Evolutionary conservation across 1,140 invertebrate species (phyloP).

Genomic region (Holotrichia oblita): DNA sequence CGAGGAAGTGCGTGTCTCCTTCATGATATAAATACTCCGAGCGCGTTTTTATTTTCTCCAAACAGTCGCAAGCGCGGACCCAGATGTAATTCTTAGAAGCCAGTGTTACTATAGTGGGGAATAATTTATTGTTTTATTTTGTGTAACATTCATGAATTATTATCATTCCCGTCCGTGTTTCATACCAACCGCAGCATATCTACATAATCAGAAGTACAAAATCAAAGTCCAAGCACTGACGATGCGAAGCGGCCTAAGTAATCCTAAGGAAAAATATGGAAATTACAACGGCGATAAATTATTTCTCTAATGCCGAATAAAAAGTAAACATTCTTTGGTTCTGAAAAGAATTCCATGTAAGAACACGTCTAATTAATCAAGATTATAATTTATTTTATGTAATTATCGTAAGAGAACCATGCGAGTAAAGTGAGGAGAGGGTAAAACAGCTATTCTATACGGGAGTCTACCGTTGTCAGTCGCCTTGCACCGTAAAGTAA

Average conservation of each 20-base stretch:
- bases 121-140: slow-evolving; percentile 19
- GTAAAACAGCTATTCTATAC: not conserved
- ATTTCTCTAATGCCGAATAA: slow-evolving; percentile 6
- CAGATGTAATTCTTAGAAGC: not conserved
- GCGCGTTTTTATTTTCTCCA: too few relatives aligned
- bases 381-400: slow-evolving; percentile 12
- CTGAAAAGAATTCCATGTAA: slow-evolving; percentile 7
- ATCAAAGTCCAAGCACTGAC: not conserved
- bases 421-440: not conserved
- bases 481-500: not conserved
- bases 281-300: slow-evolving; percentile 3
- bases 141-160: slow-evolving; percentile 13
- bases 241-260: not conserved
- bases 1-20: too few relatives aligned
- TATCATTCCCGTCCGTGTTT: not conserved
- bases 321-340: slow-evolving; percentile 3
- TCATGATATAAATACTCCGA: too few relatives aligned
- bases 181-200: not conserved
- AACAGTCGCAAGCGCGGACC: not conserved
- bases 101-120: not conserved
- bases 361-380: slow-evolving; percentile 20
- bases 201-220: not conserved
- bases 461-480: not conserved
- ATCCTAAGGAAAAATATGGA: slow-evolving; percentile 15
- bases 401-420: not conserved